A percentile compares a stretch with the other conserved stretches of the same genome.
phyloP scores from a whole-genome alignment of 1,140 invertebrate species.

The Chymomyza costata region DNA sequence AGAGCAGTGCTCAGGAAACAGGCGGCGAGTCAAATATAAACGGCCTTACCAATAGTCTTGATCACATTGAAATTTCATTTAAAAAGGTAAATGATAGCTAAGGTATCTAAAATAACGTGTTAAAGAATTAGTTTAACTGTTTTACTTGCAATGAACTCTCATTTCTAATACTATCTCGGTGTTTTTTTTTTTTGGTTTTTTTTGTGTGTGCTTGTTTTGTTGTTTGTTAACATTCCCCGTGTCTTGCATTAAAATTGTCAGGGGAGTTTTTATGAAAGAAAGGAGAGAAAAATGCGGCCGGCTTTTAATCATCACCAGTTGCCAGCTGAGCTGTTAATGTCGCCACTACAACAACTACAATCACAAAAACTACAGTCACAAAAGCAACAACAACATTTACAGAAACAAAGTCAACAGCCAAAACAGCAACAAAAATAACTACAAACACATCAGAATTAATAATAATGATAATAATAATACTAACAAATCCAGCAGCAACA shows the following conservation, averaged over 20 bases:
- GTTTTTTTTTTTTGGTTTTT: too few relatives aligned
- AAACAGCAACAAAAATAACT: slow-evolving; percentile 39
- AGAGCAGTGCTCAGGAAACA: slow-evolving; percentile 56
- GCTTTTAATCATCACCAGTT: slow-evolving; percentile 32
- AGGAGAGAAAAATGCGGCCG: slow-evolving; percentile 52
- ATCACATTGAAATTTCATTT: slow-evolving; percentile 57
- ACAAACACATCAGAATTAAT: slow-evolving; percentile 23
- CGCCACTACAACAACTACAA: slow-evolving; percentile 44
- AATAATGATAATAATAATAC: slow-evolving; percentile 30
- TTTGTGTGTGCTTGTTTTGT: slow-evolving; percentile 23
- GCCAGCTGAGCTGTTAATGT: slow-evolving; percentile 39
- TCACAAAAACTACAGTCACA: slow-evolving; percentile 38
- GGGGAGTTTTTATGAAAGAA: slow-evolving; percentile 52
- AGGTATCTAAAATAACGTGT: too few relatives aligned
- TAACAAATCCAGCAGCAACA: slow-evolving; percentile 49
- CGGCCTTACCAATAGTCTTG: slow-evolving; percentile 53
- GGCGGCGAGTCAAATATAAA: slow-evolving; percentile 46
- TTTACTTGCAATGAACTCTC: too few relatives aligned
- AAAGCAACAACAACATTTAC: slow-evolving; percentile 26
- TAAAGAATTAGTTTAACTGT: too few relatives aligned
- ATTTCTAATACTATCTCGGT: too few relatives aligned
- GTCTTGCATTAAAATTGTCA: slow-evolving; percentile 18
- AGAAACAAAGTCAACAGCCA: slow-evolving; percentile 23
- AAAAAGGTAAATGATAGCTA: slow-evolving; percentile 72
- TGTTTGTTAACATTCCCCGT: slow-evolving; percentile 10